These are phyloP conservation scores for Ormyrus pomaceus DNA, from an alignment of 2,888 invertebrate species.

Conservation along the genomic window DNA sequence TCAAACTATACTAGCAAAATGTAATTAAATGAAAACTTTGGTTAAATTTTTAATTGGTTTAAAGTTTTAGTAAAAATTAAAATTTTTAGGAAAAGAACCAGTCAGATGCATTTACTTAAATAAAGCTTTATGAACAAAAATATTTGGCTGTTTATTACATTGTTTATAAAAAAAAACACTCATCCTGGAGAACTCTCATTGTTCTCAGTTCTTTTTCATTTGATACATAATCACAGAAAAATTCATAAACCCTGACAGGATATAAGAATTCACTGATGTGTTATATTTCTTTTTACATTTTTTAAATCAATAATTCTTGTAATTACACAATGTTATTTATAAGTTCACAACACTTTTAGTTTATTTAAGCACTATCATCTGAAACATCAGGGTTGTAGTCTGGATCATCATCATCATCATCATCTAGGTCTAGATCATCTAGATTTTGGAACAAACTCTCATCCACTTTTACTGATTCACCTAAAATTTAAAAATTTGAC, in stretches of 20 bases:
- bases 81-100: slow-evolving; percentile 55
- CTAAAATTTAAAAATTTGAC: slow-evolving; percentile 70
- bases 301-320: slow-evolving; percentile 24
- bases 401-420: slow-evolving; percentile 79
- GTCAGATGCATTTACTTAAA: slow-evolving; percentile 64
- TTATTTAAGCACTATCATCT: slow-evolving; percentile 68
- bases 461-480: slow-evolving; percentile 92
- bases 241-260: slow-evolving; percentile 24
- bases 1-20: slow-evolving; percentile 20
- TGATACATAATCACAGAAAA: slow-evolving; percentile 42
- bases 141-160: slow-evolving; percentile 58
- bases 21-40: not conserved
- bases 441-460: slow-evolving; percentile 94
- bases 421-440: slow-evolving; percentile 86
- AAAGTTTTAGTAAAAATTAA: not conserved
- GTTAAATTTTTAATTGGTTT: not conserved
- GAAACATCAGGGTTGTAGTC: slow-evolving; percentile 79
- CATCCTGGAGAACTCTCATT: slow-evolving; percentile 31
- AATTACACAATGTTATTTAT: slow-evolving; percentile 14
- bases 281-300: slow-evolving; percentile 21
- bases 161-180: slow-evolving; percentile 48
- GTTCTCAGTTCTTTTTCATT: slow-evolving; percentile 42
- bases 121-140: slow-evolving; percentile 68
- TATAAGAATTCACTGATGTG: slow-evolving; percentile 15
- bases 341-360: slow-evolving; percentile 34